Base-by-base conservation (phyloP, 2,888 invertebrate species). In the Helleia helle region DNA sequence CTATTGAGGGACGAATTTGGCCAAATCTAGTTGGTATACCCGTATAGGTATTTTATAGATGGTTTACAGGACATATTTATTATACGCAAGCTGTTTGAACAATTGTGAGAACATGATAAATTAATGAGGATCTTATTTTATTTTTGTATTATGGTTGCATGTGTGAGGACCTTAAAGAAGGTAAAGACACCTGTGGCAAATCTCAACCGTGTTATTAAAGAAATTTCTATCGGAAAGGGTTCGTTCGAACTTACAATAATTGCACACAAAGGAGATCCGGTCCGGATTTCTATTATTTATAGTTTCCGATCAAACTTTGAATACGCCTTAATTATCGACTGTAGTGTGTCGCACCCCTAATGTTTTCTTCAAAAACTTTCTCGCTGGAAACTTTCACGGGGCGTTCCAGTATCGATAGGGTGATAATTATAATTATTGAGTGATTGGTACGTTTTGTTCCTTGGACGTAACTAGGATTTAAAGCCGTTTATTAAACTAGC, bases 251-350 rank as follows among this genome's bases (percentile, higher is more conserved):
- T 69, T 75, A n/a, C n/a, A 73, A 79, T 81, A 73, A 77, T 71
- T 66, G 59, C 53, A 58, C 64, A 86, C 80, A 85, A 86, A 71
- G 59, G 80, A 74, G 73, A 86, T 86, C 86, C 86, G 86, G 80
- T 75, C 66, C 71, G 69, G 67, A 74, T 60, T 76, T 76, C 73
- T 75, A 75, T 81, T 81, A 80, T 81, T 83, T 80, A 81, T 72
- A 77, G 73, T 79, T 83, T 81, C 81, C 81, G 80, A 81, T 80
- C 74, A 63, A 55, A 65, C 66, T 68, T 61, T 86, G 84, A 83
- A 83, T 83, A 81, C 74, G 72, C 80, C 81, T 81, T 86, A 86
- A 86, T 86, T 85, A 85, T 83, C 70, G 73, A 61, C 72, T 73
- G 52, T 51, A 61, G 55, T 67, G 58, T 73, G 71, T 75, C 70